Evolutionary conservation across 2,888 invertebrate species (phyloP).

Genomic region (Oligia latruncula): DNA sequence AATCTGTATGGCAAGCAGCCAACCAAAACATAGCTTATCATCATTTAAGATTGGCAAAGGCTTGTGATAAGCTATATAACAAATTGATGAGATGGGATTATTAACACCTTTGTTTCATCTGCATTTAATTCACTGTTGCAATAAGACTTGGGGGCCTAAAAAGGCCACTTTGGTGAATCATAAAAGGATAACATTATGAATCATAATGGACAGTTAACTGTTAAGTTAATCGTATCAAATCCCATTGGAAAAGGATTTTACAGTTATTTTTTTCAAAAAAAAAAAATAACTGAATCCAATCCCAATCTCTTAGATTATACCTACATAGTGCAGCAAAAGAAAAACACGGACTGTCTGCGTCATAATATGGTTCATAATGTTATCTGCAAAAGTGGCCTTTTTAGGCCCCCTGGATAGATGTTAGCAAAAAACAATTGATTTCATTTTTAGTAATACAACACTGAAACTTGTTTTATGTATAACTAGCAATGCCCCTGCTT

Average conservation of each 20-base stretch:
- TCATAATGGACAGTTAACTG: too few relatives aligned
- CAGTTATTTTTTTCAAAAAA: too few relatives aligned
- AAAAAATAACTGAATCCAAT: too few relatives aligned
- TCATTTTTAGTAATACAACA: neutral
- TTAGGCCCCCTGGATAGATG: neutral
- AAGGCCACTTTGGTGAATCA: too few relatives aligned
- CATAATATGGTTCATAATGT: too few relatives aligned
- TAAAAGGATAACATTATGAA: too few relatives aligned
- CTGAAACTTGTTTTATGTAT: neutral
- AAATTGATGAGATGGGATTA: constrained; percentile 7
- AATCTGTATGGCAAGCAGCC: neutral
- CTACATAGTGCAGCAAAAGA: too few relatives aligned
- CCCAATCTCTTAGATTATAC: too few relatives aligned
- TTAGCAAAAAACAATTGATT: neutral
- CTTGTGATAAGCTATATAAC: constrained; percentile 2
- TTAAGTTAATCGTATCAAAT: too few relatives aligned
- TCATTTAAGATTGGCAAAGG: neutral
- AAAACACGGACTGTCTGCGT: too few relatives aligned
- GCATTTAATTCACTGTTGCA: constrained; percentile 1
- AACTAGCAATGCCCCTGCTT: neutral
- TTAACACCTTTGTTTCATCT: constrained; percentile 3
- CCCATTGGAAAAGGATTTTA: too few relatives aligned
- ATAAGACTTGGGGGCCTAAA: neutral
- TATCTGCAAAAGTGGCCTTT: too few relatives aligned
- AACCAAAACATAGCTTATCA: constrained; percentile 6